Base-by-base conservation (phyloP, 2,888 invertebrate species). In the Scaeva pyrastri region DNA sequence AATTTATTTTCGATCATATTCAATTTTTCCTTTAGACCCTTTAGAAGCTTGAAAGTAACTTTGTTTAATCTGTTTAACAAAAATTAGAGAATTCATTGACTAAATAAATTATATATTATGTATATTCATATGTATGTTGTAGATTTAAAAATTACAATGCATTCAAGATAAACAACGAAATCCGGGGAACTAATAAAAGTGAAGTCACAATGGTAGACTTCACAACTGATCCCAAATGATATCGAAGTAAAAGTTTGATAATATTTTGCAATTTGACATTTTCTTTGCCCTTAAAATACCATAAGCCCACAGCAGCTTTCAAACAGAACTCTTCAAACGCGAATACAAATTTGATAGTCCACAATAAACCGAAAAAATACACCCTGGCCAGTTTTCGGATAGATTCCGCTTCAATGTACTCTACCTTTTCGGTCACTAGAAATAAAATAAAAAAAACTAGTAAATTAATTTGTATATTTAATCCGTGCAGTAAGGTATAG, bases 171-270 rank as follows among this genome's bases (percentile, higher is more conserved):
- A 16, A 16, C 16, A 48, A n/a, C 1, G 4, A 48, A 5, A 0
- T 16, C 36, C 23, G 31, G 0, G 56, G 56, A 19, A 36, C 26
- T 16, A 14, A 36, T 1, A n/a, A 16, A 7, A 58, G 16, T n/a
- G 36, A 0, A 16, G 26, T 36, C 2, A 58, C 16, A 2, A 58
- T 14, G 2, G 36, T 14, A 6, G 16, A 36, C 19, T 58, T 58
- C 16, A 16, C 36, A n/a, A 58, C 56, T n/a, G 56, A n/a, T 14
- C 56, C 56, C 36, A 58, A 8, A n/a, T 58, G 36, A 58, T 36
- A 58, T 36, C 14, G 5, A 8, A 58, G 16, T n/a, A 58, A 16
- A 4, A 12, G 23, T 26, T 52, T 52, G 14, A 52, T 11, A 12
- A 52, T 21, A 12, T 23, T 11, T 52, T 3, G 10, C 7, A 16